phyloP scores from a whole-genome alignment of 2,888 invertebrate genomes.

The Atethmia centrago region DNA sequence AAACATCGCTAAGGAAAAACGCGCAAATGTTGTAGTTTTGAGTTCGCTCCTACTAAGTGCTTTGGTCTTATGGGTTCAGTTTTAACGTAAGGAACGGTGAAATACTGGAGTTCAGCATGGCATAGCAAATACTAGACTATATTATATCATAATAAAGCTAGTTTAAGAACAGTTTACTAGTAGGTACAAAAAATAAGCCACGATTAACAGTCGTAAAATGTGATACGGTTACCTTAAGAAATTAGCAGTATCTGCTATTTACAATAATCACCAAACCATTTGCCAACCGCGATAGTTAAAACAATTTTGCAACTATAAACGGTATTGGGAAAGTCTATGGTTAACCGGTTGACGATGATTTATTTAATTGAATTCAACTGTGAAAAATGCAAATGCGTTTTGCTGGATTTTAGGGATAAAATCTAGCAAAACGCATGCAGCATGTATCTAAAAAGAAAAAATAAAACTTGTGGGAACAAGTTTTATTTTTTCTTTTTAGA shows the following conservation, averaged over 20 bases:
- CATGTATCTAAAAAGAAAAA: no score
- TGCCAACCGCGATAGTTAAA: no score
- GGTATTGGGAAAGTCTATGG: background rate
- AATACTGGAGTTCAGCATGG: background rate
- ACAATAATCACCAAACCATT: background rate
- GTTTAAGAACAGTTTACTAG: no score
- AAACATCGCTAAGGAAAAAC: constrained; percentile 56
- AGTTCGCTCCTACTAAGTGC: constrained; percentile 49
- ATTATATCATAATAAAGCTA: background rate
- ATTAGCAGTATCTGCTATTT: background rate
- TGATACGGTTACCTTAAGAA: background rate
- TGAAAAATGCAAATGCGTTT: background rate
- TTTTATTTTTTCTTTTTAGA: constrained; percentile 1
- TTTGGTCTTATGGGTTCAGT: constrained; percentile 25
- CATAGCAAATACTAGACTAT: background rate
- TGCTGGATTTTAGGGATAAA: no score
- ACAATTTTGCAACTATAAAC: background rate
- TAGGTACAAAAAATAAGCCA: no score
- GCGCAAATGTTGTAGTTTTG: constrained; percentile 45
- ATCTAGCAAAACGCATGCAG: no score
- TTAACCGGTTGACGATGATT: background rate
- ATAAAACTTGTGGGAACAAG: no score
- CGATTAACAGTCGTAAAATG: no score
- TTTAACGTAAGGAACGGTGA: constrained; percentile 15
- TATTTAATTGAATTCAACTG: background rate